Evolutionary conservation across 2,797 vertebrate genomes (phyloP).

Genomic region (Rallus crepitans): DNA sequence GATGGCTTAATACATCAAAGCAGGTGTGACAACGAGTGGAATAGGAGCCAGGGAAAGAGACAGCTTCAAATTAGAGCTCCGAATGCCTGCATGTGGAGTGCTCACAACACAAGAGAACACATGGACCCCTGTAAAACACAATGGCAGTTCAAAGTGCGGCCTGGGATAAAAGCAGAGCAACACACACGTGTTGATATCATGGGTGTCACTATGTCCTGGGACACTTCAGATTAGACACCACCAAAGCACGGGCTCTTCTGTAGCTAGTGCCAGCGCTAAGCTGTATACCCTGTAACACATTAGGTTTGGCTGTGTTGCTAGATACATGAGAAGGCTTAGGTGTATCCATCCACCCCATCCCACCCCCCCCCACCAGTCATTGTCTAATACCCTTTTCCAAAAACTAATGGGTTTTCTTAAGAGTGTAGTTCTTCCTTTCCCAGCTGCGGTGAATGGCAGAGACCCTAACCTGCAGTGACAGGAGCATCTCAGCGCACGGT

Average conservation of each 20-base stretch:
- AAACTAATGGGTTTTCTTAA: neutral
- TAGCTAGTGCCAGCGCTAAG: neutral
- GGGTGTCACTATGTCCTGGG: neutral
- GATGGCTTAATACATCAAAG: conserved; percentile 63
- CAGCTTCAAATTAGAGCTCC: neutral
- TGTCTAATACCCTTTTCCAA: neutral
- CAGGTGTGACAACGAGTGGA: neutral
- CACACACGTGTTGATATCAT: neutral
- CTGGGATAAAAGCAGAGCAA: neutral
- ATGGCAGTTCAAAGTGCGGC: neutral
- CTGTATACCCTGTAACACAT: neutral
- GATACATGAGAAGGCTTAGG: neutral
- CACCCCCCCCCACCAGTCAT: neutral
- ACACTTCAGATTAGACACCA: neutral
- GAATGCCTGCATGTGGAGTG: neutral
- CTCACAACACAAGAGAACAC: neutral
- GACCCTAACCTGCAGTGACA: neutral
- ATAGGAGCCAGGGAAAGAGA: conserved; percentile 1
- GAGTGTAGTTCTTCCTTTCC: neutral
- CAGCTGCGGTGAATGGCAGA: neutral
- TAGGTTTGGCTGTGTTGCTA: neutral
- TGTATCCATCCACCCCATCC: neutral
- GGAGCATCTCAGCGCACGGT: neutral
- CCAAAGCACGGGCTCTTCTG: neutral
- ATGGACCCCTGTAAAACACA: rapidly evolving